These are phyloP conservation scores for Phycodurus eques DNA, from an alignment of 2,113 vertebrate species.

Conservation along the genomic window DNA sequence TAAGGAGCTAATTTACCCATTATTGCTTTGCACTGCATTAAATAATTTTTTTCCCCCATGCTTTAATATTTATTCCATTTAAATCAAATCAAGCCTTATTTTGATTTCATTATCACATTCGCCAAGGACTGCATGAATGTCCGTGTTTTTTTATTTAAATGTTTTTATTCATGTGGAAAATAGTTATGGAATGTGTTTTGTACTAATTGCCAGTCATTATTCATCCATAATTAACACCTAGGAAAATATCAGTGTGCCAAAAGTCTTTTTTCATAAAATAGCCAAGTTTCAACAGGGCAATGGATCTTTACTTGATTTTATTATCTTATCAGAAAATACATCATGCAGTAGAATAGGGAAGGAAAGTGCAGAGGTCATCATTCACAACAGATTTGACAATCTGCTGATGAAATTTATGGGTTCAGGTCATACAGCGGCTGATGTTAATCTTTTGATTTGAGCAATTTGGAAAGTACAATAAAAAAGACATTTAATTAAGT, in stretches of 20 bases:
- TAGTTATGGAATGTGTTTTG: conserved; percentile 9
- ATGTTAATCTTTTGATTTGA: conserved; percentile 47
- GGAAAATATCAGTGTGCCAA: conserved; percentile 26
- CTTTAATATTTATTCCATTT: not conserved
- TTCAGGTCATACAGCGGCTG: conserved; percentile 21
- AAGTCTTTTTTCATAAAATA: conserved; percentile 16
- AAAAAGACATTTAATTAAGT: conserved; percentile 51
- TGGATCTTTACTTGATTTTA: conserved; percentile 14
- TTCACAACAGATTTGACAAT: conserved; percentile 16
- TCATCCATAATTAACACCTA: conserved; percentile 34
- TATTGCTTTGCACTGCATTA: not conserved
- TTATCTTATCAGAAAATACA: conserved; percentile 26
- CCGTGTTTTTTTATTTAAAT: conserved; percentile 1
- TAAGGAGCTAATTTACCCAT: conserved; percentile 49
- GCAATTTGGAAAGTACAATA: conserved; percentile 53
- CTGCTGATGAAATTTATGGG: conserved; percentile 21
- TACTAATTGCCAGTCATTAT: conserved; percentile 21
- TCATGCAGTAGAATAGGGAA: conserved; percentile 24
- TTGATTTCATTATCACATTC: conserved; percentile 5
- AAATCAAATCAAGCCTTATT: conserved; percentile 1
- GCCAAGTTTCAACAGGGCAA: conserved; percentile 34
- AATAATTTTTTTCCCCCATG: not conserved
- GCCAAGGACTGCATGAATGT: not conserved
- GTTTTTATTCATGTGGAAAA: not conserved
- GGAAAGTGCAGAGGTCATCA: conserved; percentile 16